Evolutionary conservation across 2,797 vertebrate species (phyloP), one percentile per base, ranked within the genome.

Genomic region (Phoxinus dragarum): DNA sequence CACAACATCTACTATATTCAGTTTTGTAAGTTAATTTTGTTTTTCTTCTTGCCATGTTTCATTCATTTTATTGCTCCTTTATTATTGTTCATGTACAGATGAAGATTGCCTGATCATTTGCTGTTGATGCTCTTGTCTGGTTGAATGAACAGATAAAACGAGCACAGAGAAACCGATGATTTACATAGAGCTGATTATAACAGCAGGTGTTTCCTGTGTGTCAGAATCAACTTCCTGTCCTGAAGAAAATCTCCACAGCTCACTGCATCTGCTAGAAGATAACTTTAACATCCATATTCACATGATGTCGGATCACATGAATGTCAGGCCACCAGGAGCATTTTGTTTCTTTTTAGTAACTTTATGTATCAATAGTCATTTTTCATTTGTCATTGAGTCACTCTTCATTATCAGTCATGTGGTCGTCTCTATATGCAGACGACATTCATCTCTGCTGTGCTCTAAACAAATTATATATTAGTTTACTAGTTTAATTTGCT

Each of bases 121-220:
- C 27, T 61, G 59, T 31, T 64, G 14, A 31, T 2, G 59, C 59
- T 64, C 59, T 64, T 31, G n/a, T 64, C 11, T 31, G n/a, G n/a
- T 64, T 64, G 59, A 12, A 64, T 64, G n/a, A 64, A 31, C n/a
- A 23, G 52, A 54, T 54, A 1, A 54, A 54, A 54, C 7, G 19
- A 54, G 52, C 42, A 52, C 19, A 12, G 59, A 64, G n/a, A 31
- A 64, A 64, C 59, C 2, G 59, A 6, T 49, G 14, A 49, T 73
- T 73, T 73, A 0, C 40, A 47, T 17, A 3, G 42, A 73, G n/a
- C 42, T 19, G 14, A 73, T 73, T 31, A 21, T 75, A n/a, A 47
- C 23, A 44, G 40, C 69, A 72, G 69, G 69, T 72, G 69, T 72
- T 72, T 72, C 69, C 69, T 47, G 40, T 72, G 69, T 47, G 14